Percentiles rank a stretch among this genome's conserved stretches.
Conservation (phyloP, 2,797 vertebrate genomes). For the Manis crassicaudata region DNA sequence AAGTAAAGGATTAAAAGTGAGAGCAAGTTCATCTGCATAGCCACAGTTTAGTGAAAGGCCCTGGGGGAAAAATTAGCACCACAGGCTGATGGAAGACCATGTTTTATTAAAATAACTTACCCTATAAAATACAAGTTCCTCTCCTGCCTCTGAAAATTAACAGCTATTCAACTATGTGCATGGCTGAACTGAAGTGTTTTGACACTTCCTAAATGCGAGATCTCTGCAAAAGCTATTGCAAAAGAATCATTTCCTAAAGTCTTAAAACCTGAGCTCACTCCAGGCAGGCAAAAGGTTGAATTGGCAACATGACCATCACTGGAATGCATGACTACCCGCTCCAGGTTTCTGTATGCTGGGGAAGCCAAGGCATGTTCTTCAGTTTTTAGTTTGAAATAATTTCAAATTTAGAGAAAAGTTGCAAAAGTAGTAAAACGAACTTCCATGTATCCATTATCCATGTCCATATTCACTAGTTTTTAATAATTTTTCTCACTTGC, state of each 20-base stretch:
- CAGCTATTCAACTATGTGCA: conserved; percentile 8
- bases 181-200: conserved; percentile 43
- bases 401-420: conserved; percentile 52
- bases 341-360: not conserved
- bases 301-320: not conserved
- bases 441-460: not conserved
- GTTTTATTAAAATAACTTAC: conserved; percentile 59
- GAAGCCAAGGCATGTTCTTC: conserved; percentile 5
- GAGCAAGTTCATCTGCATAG: conserved; percentile 29
- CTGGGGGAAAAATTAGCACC: not conserved
- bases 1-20: conserved; percentile 46
- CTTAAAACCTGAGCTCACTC: not conserved
- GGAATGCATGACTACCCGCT: not conserved
- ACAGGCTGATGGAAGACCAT: not conserved
- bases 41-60: conserved; percentile 32
- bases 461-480: not conserved
- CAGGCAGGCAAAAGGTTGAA: conserved; percentile 15
- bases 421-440: not conserved
- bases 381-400: conserved; percentile 31
- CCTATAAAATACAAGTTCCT: conserved; percentile 55
- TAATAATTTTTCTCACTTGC: conserved; percentile 4
- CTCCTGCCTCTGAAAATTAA: conserved; percentile 45
- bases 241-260: conserved; percentile 4
- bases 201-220: not conserved
- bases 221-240: not conserved